phyloP scores from a whole-genome alignment of 2,888 invertebrate genomes.

The Nomada goodeniana region DNA sequence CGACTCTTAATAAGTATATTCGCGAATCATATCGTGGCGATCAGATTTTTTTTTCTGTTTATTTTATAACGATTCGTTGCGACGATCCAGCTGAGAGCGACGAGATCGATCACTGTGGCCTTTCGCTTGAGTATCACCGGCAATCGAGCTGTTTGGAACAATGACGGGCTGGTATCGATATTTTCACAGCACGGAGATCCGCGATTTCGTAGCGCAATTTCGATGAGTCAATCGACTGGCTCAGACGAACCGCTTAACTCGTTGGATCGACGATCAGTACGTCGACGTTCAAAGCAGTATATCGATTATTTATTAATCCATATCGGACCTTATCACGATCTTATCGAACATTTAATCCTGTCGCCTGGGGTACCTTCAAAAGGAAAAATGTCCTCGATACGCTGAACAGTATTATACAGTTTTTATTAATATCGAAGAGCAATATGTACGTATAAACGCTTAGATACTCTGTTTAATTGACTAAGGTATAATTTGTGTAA shows the following conservation, averaged over 20 bases:
- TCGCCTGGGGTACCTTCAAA: too few species aligned
- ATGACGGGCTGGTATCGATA: conserved; percentile 3
- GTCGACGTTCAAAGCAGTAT: conserved; percentile 14
- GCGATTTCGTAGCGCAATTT: conserved; percentile 31
- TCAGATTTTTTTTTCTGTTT: not conserved
- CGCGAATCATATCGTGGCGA: not conserved
- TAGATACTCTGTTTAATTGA: too few species aligned
- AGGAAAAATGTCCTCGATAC: too few species aligned
- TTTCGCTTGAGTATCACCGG: conserved; percentile 52
- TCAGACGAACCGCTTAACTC: conserved; percentile 46
- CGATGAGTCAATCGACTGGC: conserved; percentile 6
- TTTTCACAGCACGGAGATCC: too few species aligned
- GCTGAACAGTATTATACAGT: too few species aligned
- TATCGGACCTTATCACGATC: too few species aligned
- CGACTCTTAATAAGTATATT: conserved; percentile 51
- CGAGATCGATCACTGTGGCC: conserved; percentile 61
- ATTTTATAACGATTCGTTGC: conserved; percentile 64
- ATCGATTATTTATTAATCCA: not conserved
- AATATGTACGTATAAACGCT: too few species aligned
- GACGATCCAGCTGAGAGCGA: conserved; percentile 58
- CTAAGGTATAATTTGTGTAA: too few species aligned
- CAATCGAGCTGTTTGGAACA: conserved; percentile 18
- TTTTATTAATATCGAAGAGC: too few species aligned
- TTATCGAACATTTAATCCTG: too few species aligned
- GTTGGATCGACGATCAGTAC: conserved; percentile 42